Base-by-base conservation (phyloP, 2,113 vertebrate genomes). In the Laterallus jamaicensis region DNA sequence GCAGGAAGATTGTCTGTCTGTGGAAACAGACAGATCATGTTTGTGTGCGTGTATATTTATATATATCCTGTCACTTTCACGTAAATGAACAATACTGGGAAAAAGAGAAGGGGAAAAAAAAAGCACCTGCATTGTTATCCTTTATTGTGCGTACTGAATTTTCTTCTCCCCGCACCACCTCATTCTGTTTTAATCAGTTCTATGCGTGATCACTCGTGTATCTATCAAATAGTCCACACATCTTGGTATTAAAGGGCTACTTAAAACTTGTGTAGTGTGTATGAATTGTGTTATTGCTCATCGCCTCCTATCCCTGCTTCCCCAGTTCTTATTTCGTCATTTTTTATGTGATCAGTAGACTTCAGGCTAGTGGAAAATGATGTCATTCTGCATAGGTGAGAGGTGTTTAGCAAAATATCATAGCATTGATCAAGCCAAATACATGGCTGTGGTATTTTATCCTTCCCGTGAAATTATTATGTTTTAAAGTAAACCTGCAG, bases 31-130 rank as follows among this genome's bases (percentile, higher is more conserved):
- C 52, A 81, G 73, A 26, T 49, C 25, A 11, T 85, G 35, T 47
- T 47, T 47, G 44, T 47, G 44, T 32, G 39, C 25, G 44, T 47
- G 8, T 32, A 39, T 28, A 12, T 31, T 39, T 39, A 44, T 25
- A 73, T 4, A 1, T 8, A 8, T 4, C 31, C 4, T 16, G 2
- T 16, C 44, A 1, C 52, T 52, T 40, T 35, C 13, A 0, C 1
- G 3, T 9, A 10, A 13, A 6, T 63, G 56, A 74, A n/a, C 44
- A 68, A 54, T 39, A 6, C 28, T 11, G 22, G 6, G 15, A 2
- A 2, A 18, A 31, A 32, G 13, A 0, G 24, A 10, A 10, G 3
- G 7, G 1, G 21, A 49, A 2, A 8, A n/a, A 81, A 82, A 37
- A 75, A 5, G 17, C 4, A 16, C 24, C 9, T 11, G 19, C 10